phyloP scores from a whole-genome alignment of 2,113 vertebrate genomes.

The Thamnaconus septentrionalis region DNA sequence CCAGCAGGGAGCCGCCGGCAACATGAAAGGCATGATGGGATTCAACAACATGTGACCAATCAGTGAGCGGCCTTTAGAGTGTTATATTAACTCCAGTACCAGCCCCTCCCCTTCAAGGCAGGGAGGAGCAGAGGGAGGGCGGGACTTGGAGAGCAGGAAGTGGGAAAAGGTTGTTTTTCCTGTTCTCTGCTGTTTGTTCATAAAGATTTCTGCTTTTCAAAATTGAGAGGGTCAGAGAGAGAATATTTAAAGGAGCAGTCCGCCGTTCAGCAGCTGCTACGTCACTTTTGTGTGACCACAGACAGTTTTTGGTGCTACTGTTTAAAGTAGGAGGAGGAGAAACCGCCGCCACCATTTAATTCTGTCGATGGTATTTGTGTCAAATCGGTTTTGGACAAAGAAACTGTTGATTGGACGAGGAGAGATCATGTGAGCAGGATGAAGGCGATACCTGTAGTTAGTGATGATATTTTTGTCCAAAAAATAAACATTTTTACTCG shows the following conservation, averaged over 20 bases:
- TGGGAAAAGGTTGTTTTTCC: too few relatives aligned
- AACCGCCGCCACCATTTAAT: too few relatives aligned
- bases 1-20: slow-evolving; percentile 97
- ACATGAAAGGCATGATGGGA: slow-evolving; percentile 99
- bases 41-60: slow-evolving; percentile 96
- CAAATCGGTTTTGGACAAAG: too few relatives aligned
- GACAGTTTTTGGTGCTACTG: too few relatives aligned
- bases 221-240: slow-evolving; percentile 1
- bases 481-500: slow-evolving; percentile 64
- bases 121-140: slow-evolving; percentile 4
- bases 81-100: slow-evolving; percentile 3
- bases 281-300: too few relatives aligned
- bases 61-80: slow-evolving; percentile 66
- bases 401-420: slow-evolving; percentile 26
- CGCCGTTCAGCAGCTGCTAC: neutral
- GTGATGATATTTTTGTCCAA: slow-evolving; percentile 14
- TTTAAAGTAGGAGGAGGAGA: too few relatives aligned
- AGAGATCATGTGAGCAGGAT: slow-evolving; percentile 9
- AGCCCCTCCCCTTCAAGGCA: slow-evolving; percentile 13
- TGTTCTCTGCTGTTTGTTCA: slow-evolving; percentile 23
- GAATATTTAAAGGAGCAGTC: slow-evolving; percentile 24
- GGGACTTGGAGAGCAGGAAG: slow-evolving; percentile 4
- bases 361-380: too few relatives aligned
- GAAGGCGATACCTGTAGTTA: slow-evolving; percentile 16
- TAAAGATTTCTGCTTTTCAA: slow-evolving; percentile 11